These are phyloP conservation scores for Trachymyrmex cornetzi DNA, from an alignment of 1,140 invertebrate species.

Conservation along the genomic window DNA sequence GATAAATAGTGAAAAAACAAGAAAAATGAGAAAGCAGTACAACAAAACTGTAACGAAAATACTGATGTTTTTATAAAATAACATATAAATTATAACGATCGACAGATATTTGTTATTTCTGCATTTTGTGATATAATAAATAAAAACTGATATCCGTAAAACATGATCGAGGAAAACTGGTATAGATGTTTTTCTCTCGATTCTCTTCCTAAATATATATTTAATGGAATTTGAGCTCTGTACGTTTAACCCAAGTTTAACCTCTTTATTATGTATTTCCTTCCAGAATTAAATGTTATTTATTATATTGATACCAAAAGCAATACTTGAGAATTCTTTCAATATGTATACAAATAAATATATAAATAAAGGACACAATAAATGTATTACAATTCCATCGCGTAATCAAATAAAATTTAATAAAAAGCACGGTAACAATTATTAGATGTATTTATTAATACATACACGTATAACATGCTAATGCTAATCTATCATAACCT, in stretches of 20 bases:
- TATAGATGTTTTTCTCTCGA: neutral
- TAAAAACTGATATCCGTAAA: neutral
- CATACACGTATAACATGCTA: too few species aligned
- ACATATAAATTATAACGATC: too few species aligned
- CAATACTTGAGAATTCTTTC: neutral
- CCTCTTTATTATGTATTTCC: neutral
- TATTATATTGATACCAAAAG: neutral
- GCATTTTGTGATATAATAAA: neutral
- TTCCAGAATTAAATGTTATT: neutral
- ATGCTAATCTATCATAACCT: too few species aligned
- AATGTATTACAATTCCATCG: too few species aligned
- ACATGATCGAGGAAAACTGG: neutral
- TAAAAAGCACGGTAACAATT: too few species aligned
- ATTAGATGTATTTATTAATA: too few species aligned
- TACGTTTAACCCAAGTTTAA: neutral
- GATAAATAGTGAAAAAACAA: neutral
- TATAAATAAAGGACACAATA: too few species aligned
- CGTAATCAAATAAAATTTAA: too few species aligned
- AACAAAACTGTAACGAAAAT: neutral
- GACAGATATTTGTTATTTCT: neutral
- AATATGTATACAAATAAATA: too few species aligned
- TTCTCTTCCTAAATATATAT: neutral
- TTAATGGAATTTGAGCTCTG: neutral
- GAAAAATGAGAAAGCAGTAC: neutral
- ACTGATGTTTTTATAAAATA: neutral